Conservation (phyloP, 1,140 invertebrate genomes). For the Spodoptera frugiperda region DNA sequence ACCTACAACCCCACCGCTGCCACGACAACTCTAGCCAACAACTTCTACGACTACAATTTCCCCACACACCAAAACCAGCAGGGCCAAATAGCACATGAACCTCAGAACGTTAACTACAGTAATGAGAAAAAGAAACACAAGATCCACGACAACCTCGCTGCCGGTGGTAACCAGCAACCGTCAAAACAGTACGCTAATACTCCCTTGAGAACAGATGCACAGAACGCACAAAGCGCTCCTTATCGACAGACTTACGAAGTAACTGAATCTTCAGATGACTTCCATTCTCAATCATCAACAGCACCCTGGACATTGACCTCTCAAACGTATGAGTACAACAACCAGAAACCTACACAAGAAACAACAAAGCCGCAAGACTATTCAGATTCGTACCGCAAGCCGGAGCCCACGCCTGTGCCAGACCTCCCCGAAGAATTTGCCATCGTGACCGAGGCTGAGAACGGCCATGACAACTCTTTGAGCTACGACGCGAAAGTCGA, state of each 20-base stretch:
- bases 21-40: conserved; percentile 68
- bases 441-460: conserved; percentile 79
- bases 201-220: conserved; percentile 59
- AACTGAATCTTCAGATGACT: conserved; percentile 76
- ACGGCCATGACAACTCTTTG: conserved; percentile 73
- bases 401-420: conserved; percentile 62
- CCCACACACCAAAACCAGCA: conserved; percentile 57
- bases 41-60: conserved; percentile 61
- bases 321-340: conserved; percentile 61
- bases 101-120: conserved; percentile 61
- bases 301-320: conserved; percentile 67
- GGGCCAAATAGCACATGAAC: conserved; percentile 65
- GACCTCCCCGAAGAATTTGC: conserved; percentile 74
- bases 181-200: conserved; percentile 69
- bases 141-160: conserved; percentile 68
- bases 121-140: conserved; percentile 72
- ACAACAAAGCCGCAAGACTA: conserved; percentile 63
- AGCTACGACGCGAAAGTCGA: conserved; percentile 74
- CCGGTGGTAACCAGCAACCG: conserved; percentile 70
- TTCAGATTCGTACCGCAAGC: conserved; percentile 57
- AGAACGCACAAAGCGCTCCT: conserved; percentile 59
- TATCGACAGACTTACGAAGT: conserved; percentile 80
- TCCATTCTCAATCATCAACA: conserved; percentile 66
- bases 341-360: conserved; percentile 66
- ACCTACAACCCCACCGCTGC: conserved; percentile 77